These are phyloP conservation scores for Sialis fuliginosa DNA, from an alignment of 2,888 invertebrate genomes.

Conservation along the genomic window DNA sequence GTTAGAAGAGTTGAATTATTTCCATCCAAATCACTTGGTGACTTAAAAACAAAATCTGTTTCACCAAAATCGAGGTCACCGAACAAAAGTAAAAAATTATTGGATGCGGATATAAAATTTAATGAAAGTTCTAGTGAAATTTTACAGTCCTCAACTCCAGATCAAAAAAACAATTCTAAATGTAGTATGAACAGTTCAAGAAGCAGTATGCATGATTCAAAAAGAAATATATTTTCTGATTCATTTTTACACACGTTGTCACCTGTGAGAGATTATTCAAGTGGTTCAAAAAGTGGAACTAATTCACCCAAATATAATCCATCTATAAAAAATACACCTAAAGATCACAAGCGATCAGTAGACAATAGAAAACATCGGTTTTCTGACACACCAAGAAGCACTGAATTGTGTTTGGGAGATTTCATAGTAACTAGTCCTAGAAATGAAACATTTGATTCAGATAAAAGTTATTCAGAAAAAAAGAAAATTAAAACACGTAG, in stretches of 20 bases:
- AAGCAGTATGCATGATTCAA: too few species aligned
- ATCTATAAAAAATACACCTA: background rate
- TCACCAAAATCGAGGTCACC: background rate
- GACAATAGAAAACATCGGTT: background rate
- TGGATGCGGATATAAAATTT: background rate
- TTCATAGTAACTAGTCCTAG: background rate
- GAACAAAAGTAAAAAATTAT: background rate
- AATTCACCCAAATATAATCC: background rate
- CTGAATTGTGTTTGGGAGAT: slow-evolving; percentile 1
- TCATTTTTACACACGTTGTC: too few species aligned
- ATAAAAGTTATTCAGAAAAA: background rate
- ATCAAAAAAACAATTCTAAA: too few species aligned
- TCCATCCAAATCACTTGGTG: background rate
- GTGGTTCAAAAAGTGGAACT: too few species aligned
- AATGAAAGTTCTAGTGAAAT: too few species aligned
- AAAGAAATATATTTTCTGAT: too few species aligned
- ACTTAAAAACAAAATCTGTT: background rate
- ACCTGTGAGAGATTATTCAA: too few species aligned
- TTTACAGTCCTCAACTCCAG: too few species aligned
- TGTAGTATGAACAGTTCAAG: too few species aligned
- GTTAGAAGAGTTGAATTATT: background rate
- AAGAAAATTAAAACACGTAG: background rate
- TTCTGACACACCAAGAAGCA: background rate
- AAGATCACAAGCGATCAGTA: background rate
- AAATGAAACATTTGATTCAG: background rate